phyloP scores from a whole-genome alignment of 2,797 vertebrate species.

The Geotrypetes seraphini region DNA sequence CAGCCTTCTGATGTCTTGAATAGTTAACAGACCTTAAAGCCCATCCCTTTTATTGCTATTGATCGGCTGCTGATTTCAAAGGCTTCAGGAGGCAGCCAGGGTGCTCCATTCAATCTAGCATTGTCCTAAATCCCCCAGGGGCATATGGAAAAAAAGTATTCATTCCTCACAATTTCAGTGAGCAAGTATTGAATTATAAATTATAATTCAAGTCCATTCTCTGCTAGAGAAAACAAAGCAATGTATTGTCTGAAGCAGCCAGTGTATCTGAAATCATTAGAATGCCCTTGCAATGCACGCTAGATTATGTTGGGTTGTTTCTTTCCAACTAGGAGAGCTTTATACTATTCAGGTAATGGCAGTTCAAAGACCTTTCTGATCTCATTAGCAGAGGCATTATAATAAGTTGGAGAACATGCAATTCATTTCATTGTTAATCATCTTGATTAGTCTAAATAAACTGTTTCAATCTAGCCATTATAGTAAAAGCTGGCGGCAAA shows the following conservation, averaged over 20 bases:
- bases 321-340: too few relatives aligned
- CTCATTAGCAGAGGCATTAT: too few relatives aligned
- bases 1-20: neutral
- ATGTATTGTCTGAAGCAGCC: slow-evolving; percentile 33
- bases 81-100: neutral
- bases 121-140: slow-evolving; percentile 21
- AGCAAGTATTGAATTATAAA: slow-evolving; percentile 36
- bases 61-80: slow-evolving; percentile 7
- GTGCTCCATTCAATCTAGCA: slow-evolving; percentile 30
- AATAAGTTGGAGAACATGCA: too few relatives aligned
- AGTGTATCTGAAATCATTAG: slow-evolving; percentile 32
- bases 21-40: neutral
- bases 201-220: slow-evolving; percentile 29
- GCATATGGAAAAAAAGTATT: slow-evolving; percentile 23
- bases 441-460: too few relatives aligned
- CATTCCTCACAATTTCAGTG: too few relatives aligned
- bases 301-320: slow-evolving; percentile 27
- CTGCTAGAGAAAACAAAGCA: slow-evolving; percentile 22
- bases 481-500: too few relatives aligned
- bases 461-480: too few relatives aligned
- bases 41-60: slow-evolving; percentile 10
- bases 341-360: too few relatives aligned
- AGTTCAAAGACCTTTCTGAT: too few relatives aligned
- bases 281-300: slow-evolving; percentile 36
- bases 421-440: too few relatives aligned